Base-by-base conservation (phyloP, 2,113 vertebrate species). In the Phyllostomus hastatus region DNA sequence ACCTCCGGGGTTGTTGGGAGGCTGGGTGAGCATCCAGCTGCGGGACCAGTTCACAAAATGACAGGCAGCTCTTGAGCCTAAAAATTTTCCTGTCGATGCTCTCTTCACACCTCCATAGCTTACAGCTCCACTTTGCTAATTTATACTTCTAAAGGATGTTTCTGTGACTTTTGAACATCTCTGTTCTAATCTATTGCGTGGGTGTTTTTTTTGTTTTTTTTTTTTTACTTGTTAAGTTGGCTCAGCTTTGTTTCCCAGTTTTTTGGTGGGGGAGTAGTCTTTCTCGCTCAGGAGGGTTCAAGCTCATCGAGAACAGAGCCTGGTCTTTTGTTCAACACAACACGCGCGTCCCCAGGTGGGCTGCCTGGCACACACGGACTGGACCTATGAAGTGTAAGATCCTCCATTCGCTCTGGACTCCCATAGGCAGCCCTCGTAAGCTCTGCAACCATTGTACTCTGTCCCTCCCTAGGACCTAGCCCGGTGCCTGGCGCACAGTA, bases 271-370 rank as follows among this genome's bases (percentile, higher is more conserved):
- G 19, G 94, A 24, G 35, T 78, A 5, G 10, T 50, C 31, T 38
- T 66, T 70, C 20, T 59, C 24, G 2, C 46, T 87, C 24, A 6
- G 2, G 11, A 88, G 46, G 33, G 50, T 43, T 50, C 0, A 3
- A n/a, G 72, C 15, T 10, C 1, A 8, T 24, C 19, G 10, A 41
- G 28, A 9, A 11, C 16, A 66, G 26, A 50, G 91, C 54, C 46
- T 88, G 72, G 41, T 43, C 41, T 80, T 94, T 59, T 17, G 15
- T 48, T 72, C 28, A 43, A 14, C 5, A 43, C 41, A 1, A 31
- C 10, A 5, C 10, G 16, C 7, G 6, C 4, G 0, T 4, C 19
- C n/a, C 2, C 19, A 6, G 2, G 14, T 17, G 9, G 12, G 7
- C 11, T 2, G 52, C 26, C 22, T n/a, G 72, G 19, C 31, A 59